Percentiles rank a stretch among this genome's conserved stretches.
Conservation (phyloP, 2,888 invertebrate species). For the Sclerodermus sp. region DNA sequence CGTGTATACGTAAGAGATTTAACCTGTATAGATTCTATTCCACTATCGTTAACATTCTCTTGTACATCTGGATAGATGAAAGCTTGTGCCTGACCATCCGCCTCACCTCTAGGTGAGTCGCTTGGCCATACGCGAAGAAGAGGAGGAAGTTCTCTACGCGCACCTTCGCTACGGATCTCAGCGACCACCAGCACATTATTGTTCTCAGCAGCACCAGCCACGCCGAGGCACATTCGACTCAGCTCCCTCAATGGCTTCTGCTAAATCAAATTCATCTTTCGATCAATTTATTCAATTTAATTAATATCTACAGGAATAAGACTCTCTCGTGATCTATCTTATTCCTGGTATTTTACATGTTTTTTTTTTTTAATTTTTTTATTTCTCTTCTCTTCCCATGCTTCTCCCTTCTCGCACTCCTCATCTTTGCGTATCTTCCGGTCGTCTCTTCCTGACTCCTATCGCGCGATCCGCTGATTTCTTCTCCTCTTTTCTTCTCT, state of each 20-base stretch:
- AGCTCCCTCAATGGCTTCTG: slow-evolving; percentile 58
- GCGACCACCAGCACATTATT: slow-evolving; percentile 33
- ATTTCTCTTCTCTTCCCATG: no score
- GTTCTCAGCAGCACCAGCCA: slow-evolving; percentile 33
- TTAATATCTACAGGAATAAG: not conserved
- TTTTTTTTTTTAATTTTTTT: no score
- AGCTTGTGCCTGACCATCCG: slow-evolving; percentile 65
- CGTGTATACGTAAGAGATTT: not conserved
- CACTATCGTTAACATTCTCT: slow-evolving; percentile 64
- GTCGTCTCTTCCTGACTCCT: no score
- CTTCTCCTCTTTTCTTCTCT: no score
- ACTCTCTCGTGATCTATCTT: no score
- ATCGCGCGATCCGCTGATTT: no score
- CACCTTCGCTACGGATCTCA: slow-evolving; percentile 39
- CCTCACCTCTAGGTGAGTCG: slow-evolving; percentile 71
- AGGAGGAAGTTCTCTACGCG: slow-evolving; percentile 43
- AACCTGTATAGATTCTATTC: slow-evolving; percentile 74
- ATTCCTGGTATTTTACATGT: no score
- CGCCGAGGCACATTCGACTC: slow-evolving; percentile 50
- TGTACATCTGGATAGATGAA: slow-evolving; percentile 66
- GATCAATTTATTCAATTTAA: not conserved
- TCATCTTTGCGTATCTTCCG: no score
- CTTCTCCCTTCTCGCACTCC: no score
- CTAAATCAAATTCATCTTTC: slow-evolving; percentile 10
- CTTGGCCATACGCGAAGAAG: slow-evolving; percentile 70